Evolutionary conservation across 2,797 vertebrate species (phyloP), one percentile per base, ranked within the genome.

Genomic region (Morus bassanus): DNA sequence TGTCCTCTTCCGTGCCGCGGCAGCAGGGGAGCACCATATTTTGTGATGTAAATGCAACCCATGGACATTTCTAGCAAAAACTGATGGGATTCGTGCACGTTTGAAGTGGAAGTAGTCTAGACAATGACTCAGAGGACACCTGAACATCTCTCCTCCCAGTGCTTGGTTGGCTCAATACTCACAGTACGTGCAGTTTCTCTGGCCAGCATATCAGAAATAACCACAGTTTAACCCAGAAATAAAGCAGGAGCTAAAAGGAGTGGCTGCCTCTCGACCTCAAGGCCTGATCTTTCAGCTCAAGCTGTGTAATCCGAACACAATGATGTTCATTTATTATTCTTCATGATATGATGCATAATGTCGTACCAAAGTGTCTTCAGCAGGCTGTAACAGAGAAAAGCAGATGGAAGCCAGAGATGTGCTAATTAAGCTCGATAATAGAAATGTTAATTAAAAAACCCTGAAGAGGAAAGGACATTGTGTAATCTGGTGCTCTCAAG

Each of bases 401-500:
- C 96, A 97, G 95, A 96, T 95, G 96, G 94, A 76, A 96, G 75
- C 18, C 89, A 74, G 93, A 89, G 89, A 80, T 41, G 51, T 4
- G 85, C 89, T 95, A 95, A 97, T 96, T 95, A 97, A 56, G 91
- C 59, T 89, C 1, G 43, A 85, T 97, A 92, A 97, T 95, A 91
- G 94, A 96, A 96, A 95, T 70, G 95, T 96, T 97, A 96, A 97
- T 97, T 97, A 93, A 96, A 95, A 93, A 95, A 89, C 68, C 87
- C 91, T n/a, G 31, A 95, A 96, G 94, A 96, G 91, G 93, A 88
- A 80, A 92, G 95, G 96, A 95, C 95, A 60, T 31, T 76, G 39
- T 79, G 84, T 74, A 78, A 56, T 93, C 75, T 6, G 53, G 85
- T 51, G 75, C 72, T 93, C 81, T 73, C 70, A 10, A 87, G 87